Base-by-base conservation (phyloP, 37 sponge, comb jelly and placozoan genomes). In the Diacarnus erythraeanus region DNA sequence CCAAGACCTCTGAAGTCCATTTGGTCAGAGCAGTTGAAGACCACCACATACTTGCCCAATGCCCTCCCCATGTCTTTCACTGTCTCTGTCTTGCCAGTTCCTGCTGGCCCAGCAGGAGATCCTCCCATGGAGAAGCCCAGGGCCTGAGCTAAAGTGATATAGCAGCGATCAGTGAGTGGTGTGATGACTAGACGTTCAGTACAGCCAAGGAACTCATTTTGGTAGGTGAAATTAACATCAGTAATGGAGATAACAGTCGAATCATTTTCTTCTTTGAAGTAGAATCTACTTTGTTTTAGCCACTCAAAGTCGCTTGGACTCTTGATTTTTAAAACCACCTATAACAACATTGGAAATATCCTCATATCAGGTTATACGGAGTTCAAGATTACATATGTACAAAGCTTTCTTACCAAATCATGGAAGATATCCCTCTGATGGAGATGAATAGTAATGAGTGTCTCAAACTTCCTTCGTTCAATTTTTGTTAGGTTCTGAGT, bases 11-110 rank as follows among this genome's bases (percentile, higher is more conserved):
- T 80, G 90, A 92, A 98, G 83, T 98, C 98, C 98, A 98, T 98
- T 87, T 98, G 98, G 75, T 98, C 98, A 30, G 98, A 98, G 87
- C 98, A 98, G 92, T 98, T 98, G 90, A 98, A 98, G 73, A 98
- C 98, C 40, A 98, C 98, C 38, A 98, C 98, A 57, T 93, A 98
- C 84, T 98, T 98, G n/a, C 98, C 98, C 66, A 98, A 84, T 34
- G 94, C 83, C 61, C 87, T 81, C 1, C 98, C 98, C 98, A 98
- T 98, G 90, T 98, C 98, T 83, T 98, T 98, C 31, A 59, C 59
- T 1, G 98, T 95, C 64, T 98, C 98, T 4, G 94, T 97, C 74
- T 93, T 93, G 5, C 94, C 92, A n/a, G 91, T 90, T 3, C 80
- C 85, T 43, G 98, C 98, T n/a, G 98, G 98, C 5, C 98, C 98